phyloP scores from a whole-genome alignment of 2,888 invertebrate genomes.

The Drosophila robusta region DNA sequence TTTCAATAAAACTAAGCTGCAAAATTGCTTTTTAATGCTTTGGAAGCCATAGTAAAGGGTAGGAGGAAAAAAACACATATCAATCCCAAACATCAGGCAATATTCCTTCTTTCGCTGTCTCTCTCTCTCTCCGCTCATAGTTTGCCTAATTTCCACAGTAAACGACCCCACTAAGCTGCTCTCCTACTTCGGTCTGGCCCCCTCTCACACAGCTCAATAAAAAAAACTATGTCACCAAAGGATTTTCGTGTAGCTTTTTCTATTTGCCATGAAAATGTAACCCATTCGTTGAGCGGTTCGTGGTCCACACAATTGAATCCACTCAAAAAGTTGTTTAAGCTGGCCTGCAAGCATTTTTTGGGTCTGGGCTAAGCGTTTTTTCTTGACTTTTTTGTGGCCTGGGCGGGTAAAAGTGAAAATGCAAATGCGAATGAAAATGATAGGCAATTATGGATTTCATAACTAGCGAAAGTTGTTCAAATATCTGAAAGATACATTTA shows the following conservation, averaged over 20 bases:
- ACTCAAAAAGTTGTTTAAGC: constrained; percentile 13
- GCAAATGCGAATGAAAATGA: constrained; percentile 3
- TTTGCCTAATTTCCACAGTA: constrained; percentile 42
- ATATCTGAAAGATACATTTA: constrained; percentile 5
- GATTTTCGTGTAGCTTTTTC: constrained; percentile 51
- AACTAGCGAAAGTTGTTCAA: constrained; percentile 5
- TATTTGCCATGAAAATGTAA: constrained; percentile 30
- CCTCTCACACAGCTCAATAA: constrained; percentile 6
- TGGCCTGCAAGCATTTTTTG: constrained; percentile 16
- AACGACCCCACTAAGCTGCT: constrained; percentile 55
- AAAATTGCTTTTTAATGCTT: constrained; percentile 73
- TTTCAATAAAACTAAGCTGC: constrained; percentile 65
- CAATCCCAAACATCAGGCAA: constrained; percentile 35
- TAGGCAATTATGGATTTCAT: neutral
- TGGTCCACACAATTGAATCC: constrained; percentile 8
- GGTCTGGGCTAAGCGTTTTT: constrained; percentile 6
- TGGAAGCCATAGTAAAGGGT: constrained; percentile 21
- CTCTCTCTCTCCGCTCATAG: constrained; percentile 3
- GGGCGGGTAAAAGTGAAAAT: constrained; percentile 6
- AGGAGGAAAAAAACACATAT: constrained; percentile 16
- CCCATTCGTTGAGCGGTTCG: constrained; percentile 12
- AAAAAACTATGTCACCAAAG: constrained; percentile 46
- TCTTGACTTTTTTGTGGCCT: neutral
- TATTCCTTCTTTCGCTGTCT: too few relatives aligned
- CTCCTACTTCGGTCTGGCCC: neutral